These are phyloP conservation scores for Clusia tigrina DNA, from an alignment of 2,888 invertebrate genomes.

Conservation along the genomic window DNA sequence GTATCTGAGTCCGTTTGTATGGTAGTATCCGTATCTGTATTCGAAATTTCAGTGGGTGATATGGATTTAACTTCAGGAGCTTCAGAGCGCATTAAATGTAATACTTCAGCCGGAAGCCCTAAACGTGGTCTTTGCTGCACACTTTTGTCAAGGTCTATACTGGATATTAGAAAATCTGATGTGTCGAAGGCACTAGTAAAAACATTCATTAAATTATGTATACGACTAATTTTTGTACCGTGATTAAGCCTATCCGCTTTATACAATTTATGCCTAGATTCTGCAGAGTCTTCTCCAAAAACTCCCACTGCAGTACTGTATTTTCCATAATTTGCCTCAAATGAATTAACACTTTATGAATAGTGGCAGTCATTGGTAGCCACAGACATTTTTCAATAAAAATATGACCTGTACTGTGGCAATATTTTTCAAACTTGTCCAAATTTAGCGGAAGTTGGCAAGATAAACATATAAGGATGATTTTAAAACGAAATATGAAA, in stretches of 20 bases:
- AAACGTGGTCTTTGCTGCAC: not conserved
- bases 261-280: not conserved
- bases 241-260: not conserved
- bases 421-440: constrained; percentile 17
- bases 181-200: no score
- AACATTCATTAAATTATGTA: not conserved
- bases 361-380: constrained; percentile 26
- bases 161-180: not conserved
- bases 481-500: constrained; percentile 12
- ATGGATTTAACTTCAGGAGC: not conserved
- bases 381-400: constrained; percentile 22
- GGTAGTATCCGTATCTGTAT: not conserved
- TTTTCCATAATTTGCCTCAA: constrained; percentile 16
- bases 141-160: not conserved
- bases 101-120: not conserved
- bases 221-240: not conserved
- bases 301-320: constrained; percentile 9
- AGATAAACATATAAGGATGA: constrained; percentile 24
- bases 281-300: not conserved
- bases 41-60: not conserved
- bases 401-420: constrained; percentile 8
- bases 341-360: constrained; percentile 27
- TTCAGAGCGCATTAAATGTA: not conserved
- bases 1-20: no score
- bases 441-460: constrained; percentile 23